Evolutionary conservation across 2,888 invertebrate genomes (phyloP).

Genomic region (Quadriops clusia): DNA sequence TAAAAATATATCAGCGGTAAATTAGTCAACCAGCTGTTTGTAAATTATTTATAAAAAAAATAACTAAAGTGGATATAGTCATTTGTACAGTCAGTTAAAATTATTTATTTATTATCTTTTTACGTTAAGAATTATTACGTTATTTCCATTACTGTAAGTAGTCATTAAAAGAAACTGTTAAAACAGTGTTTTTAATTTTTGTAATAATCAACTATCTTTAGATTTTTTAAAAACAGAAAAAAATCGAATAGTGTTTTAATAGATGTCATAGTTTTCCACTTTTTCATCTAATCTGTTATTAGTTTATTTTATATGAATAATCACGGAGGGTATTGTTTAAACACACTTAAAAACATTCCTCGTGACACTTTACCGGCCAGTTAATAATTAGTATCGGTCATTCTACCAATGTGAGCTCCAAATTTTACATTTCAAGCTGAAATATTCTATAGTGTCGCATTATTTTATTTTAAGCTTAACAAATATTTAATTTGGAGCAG

Average conservation of each 20-base stretch:
- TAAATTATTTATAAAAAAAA: conserved; percentile 9
- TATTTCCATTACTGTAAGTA: too few species aligned
- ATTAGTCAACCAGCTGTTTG: conserved; percentile 13
- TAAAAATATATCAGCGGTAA: conserved; percentile 11
- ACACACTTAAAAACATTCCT: conserved; percentile 17
- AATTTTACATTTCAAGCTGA: too few species aligned
- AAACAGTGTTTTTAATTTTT: too few species aligned
- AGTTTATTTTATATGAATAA: conserved; percentile 12
- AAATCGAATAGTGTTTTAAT: too few species aligned
- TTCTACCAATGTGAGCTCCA: conserved; percentile 13
- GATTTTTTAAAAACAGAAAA: too few species aligned
- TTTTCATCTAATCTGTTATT: conserved; percentile 14
- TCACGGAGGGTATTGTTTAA: conserved; percentile 17
- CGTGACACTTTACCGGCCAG: conserved; percentile 17
- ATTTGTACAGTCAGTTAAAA: conserved; percentile 18
- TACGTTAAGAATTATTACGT: too few species aligned
- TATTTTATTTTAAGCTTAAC: conserved; percentile 9
- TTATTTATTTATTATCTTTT: conserved; percentile 19
- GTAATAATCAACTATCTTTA: too few species aligned
- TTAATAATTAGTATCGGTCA: conserved; percentile 18
- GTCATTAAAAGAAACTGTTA: too few species aligned
- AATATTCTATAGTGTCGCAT: too few species aligned
- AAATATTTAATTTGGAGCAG: conserved; percentile 11
- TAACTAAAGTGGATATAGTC: conserved; percentile 14
- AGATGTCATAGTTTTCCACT: too few species aligned